Base-by-base conservation (phyloP, 2,113 vertebrate species). In the Perognathus longimembris region DNA sequence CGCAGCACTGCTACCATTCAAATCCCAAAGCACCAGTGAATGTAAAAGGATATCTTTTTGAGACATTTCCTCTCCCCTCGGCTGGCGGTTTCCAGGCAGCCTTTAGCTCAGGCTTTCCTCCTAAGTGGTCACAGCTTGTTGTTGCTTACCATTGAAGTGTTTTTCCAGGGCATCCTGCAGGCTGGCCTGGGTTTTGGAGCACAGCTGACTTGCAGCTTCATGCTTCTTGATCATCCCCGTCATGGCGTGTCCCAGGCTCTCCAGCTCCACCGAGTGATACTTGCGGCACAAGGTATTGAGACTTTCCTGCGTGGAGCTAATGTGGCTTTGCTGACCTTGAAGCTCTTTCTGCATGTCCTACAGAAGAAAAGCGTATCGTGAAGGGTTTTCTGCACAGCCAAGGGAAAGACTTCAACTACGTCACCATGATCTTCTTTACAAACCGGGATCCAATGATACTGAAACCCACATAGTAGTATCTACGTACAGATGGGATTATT, bases 141-240 rank as follows among this genome's bases (percentile, higher is more conserved):
- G 63, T 78, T 64, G 88, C 98, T 98, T 97, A 99, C 99, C 92
- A 50, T 97, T 98, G 95, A 99, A 99, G 94, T 98, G 98, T 79
- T 98, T 98, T 97, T 99, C 98, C 93, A 99, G 97, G 50, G 97
- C 98, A 0, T 99, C 99, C 94, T 99, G 99, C 79, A 99, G 97
- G 94, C 93, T 96, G 93, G 97, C 97, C 78, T 98, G 98, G 54
- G 98, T 98, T 95, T 98, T 98, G 94, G 97, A 97, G 94, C 98
- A 98, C 69, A 98, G 95, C 92, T 99, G 98, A 83, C 98, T 98
- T 17, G 98, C 98, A 15, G 98, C 97, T 95, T 99, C 99, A 0
- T 99, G 98, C 50, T 98, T 98, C 96, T 99, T 99, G 92, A 98
- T 97, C 57, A 99, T 97, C 10, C 97, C 97, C 0, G 98, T 98